Conservation (phyloP, 1,140 invertebrate species). For the Acromyrmex echinatior region DNA sequence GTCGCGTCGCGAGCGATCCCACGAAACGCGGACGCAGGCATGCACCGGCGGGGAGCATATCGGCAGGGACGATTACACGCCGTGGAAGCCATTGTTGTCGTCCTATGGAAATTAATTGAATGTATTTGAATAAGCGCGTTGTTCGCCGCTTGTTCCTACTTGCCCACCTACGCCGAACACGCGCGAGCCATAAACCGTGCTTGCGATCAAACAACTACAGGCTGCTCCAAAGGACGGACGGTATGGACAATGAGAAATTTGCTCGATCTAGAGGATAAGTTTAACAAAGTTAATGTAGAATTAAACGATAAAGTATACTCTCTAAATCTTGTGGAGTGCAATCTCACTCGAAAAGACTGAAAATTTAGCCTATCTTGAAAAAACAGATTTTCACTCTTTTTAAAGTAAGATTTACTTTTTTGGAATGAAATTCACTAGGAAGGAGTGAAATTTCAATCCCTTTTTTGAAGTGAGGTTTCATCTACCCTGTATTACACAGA, state of each 20-base stretch:
- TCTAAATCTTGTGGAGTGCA: too few species aligned
- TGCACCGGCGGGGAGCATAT: slow-evolving; percentile 64
- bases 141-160: slow-evolving; percentile 84
- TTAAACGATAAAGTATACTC: not conserved
- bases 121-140: slow-evolving; percentile 86
- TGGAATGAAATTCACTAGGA: too few species aligned
- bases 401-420: too few species aligned
- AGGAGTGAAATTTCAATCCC: too few species aligned
- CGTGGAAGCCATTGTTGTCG: slow-evolving; percentile 84
- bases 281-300: not conserved
- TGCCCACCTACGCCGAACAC: slow-evolving; percentile 84
- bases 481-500: too few species aligned
- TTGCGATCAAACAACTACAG: slow-evolving; percentile 68
- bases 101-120: slow-evolving; percentile 86
- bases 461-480: too few species aligned
- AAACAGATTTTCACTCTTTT: too few species aligned
- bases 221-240: slow-evolving; percentile 47
- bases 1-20: slow-evolving; percentile 45
- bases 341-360: too few species aligned
- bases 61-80: slow-evolving; percentile 79
- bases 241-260: not conserved
- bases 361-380: too few species aligned
- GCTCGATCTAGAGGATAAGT: not conserved
- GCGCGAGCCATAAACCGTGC: slow-evolving; percentile 76
- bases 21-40: slow-evolving; percentile 67